Evolutionary conservation across 2,797 vertebrate genomes (phyloP).

Genomic region (Hoplostethus atlanticus): DNA sequence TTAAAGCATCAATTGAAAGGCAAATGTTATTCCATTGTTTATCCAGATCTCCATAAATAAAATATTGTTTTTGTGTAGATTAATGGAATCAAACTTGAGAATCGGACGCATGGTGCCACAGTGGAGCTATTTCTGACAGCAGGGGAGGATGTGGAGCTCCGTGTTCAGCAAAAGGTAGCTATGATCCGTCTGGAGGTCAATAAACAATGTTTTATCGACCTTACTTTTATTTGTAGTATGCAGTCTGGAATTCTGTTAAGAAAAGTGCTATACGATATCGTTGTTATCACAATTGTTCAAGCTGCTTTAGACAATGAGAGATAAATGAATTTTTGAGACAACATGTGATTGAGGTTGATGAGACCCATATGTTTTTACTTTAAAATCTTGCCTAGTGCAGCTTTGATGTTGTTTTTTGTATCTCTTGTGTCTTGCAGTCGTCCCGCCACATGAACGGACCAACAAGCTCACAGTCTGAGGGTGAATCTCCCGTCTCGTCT

Average conservation of each 20-base stretch:
- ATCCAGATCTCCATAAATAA: no score
- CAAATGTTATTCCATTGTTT: neutral
- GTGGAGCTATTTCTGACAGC: constrained; percentile 93
- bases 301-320: no score
- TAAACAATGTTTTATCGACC: no score
- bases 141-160: constrained; percentile 89
- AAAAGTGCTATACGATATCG: no score
- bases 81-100: constrained; percentile 88
- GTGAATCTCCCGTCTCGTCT: constrained; percentile 40
- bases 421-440: constrained; percentile 64
- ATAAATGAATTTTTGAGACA: no score
- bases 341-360: neutral
- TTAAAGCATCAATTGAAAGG: no score
- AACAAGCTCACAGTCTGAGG: constrained; percentile 50
- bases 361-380: neutral
- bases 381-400: neutral
- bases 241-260: no score
- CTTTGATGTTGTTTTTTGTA: neutral
- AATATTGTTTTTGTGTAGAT: constrained; percentile 80
- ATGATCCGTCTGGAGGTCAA: neutral
- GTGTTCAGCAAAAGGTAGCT: constrained; percentile 90
- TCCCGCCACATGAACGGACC: constrained; percentile 68
- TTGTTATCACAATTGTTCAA: no score
- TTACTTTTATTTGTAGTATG: no score
- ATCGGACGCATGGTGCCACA: constrained; percentile 86